Base-by-base conservation (phyloP, 1,140 invertebrate species). In the Diplogasteroides magnus region DNA sequence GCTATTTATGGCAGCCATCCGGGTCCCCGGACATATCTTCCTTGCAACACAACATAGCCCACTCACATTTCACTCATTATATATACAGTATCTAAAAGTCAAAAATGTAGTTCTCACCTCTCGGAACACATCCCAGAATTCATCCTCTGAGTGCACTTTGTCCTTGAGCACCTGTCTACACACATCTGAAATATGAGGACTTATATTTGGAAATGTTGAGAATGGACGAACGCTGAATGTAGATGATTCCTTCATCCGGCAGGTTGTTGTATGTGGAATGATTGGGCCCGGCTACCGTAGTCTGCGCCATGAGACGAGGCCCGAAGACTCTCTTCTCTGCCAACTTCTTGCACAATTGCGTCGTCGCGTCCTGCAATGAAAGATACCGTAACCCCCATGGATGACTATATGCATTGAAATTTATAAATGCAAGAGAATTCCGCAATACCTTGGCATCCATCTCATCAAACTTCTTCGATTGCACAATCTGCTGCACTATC, bases 301-400 rank as follows among this genome's bases (percentile, higher is more conserved):
- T 74, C 56, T 74, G 66, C 1, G 74, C 74, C 74, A 75, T 75
- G 37, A 75, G 72, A 31, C 64, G 27, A 23, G 74, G 73, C 59
- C 74, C 74, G 48, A 75, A 75, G 26, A 75, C 74, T 23, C 74
- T 37, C 31, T 73, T 74, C 67, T 75, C 74, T 6, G 74, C 74
- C 25, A 75, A 60, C 31, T 75, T 75, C 61, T 75, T 75, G 55
- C 67, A 73, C 14, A 75, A 56, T 6, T 61, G 67, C 27, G 68
- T 75, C 68, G 74, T 74, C 28, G 61, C 58, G 23, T 75, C 74
- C 25, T 69, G 57, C 28, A 73, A 61, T 27, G n/a, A n/a, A n/a
- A n/a, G n/a, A n/a, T n/a, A n/a, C n/a, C 48, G 29, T 11, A 64
- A 29, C 26, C 62, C 29, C 29, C 62, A 29, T 32, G 37, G 37